phyloP scores from a whole-genome alignment of 2,113 vertebrate genomes.

The Plotosus lineatus region DNA sequence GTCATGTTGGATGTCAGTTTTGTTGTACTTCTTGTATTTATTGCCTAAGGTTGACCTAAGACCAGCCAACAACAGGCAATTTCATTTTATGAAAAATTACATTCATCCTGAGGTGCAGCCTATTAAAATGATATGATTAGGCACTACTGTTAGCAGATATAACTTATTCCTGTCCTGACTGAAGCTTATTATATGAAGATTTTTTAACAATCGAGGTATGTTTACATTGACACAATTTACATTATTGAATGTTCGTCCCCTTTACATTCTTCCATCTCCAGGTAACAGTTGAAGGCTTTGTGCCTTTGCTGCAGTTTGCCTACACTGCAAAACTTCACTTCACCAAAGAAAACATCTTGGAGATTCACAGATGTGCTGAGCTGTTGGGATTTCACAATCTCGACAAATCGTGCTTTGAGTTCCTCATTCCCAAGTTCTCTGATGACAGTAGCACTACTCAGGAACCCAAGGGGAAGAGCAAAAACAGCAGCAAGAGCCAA shows the following conservation, averaged over 20 bases:
- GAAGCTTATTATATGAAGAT: background rate
- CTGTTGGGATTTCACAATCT: constrained; percentile 86
- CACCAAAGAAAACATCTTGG: constrained; percentile 90
- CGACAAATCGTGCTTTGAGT: constrained; percentile 92
- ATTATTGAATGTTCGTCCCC: background rate
- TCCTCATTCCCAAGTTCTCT: constrained; percentile 87
- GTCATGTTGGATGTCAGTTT: background rate
- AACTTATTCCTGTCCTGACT: background rate
- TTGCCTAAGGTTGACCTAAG: background rate
- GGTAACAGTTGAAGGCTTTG: constrained; percentile 92
- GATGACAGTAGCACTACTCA: constrained; percentile 66
- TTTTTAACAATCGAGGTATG: background rate
- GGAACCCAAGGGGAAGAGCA: constrained; percentile 68
- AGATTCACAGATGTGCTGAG: constrained; percentile 84
- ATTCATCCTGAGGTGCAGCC: background rate
- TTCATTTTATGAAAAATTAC: background rate
- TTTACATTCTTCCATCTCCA: constrained; percentile 56
- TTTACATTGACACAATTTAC: background rate
- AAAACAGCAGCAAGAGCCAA: constrained; percentile 57
- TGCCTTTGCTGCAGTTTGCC: constrained; percentile 91
- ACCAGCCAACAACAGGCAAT: background rate
- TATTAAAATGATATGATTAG: background rate
- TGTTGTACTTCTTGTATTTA: background rate
- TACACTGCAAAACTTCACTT: constrained; percentile 92
- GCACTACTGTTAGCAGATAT: background rate